phyloP scores from a whole-genome alignment of 2,113 vertebrate genomes.

The Corydoras sp. region DNA sequence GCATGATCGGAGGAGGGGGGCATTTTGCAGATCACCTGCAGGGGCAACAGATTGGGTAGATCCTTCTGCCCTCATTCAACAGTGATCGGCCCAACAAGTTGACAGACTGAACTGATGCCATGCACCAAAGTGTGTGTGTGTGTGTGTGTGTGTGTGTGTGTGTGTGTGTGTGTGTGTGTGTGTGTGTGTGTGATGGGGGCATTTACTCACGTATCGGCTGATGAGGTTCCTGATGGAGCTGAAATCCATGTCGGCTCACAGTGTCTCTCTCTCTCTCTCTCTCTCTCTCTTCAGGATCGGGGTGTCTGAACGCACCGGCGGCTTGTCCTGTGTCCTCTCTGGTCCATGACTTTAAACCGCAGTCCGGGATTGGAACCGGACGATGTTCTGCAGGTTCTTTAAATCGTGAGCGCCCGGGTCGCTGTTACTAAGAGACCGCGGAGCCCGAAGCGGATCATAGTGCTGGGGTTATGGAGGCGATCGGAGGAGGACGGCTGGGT shows the following conservation, averaged over 20 bases:
- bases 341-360: slow-evolving; percentile 54
- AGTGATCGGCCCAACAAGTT: slow-evolving; percentile 46
- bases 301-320: slow-evolving; percentile 46
- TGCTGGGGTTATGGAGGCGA: slow-evolving; percentile 8
- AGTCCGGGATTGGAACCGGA: neutral
- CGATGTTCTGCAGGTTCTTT: too few relatives aligned
- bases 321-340: slow-evolving; percentile 45
- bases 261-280: slow-evolving; percentile 49
- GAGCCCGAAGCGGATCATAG: slow-evolving; percentile 30
- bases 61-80: neutral
- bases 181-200: neutral
- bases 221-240: slow-evolving; percentile 81
- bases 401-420: slow-evolving; percentile 1
- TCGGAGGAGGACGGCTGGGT: too few relatives aligned
- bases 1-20: too few relatives aligned
- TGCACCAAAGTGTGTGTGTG: neutral
- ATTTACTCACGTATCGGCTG: slow-evolving; percentile 85
- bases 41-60: neutral
- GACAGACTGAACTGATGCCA: neutral
- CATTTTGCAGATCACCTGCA: neutral
- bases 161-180: neutral
- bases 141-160: neutral
- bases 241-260: slow-evolving; percentile 71
- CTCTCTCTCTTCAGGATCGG: slow-evolving; percentile 16
- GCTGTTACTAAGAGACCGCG: slow-evolving; percentile 21